phyloP scores from a whole-genome alignment of 2,797 vertebrate genomes.

The Acanthornis magna region DNA sequence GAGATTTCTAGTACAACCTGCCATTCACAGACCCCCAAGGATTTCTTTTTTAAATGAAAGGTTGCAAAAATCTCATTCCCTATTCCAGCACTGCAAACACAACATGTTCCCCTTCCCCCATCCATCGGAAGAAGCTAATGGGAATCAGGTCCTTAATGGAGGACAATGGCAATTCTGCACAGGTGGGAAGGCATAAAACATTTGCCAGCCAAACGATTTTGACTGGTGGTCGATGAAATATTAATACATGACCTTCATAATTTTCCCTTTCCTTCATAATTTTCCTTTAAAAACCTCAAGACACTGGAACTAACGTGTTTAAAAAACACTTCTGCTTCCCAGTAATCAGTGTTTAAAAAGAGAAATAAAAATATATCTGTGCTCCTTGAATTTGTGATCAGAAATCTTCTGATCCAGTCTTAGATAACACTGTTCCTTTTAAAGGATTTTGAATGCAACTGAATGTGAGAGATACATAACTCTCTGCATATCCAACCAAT shows the following conservation, averaged over 20 bases:
- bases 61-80: constrained; percentile 36
- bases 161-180: background rate
- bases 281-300: constrained; percentile 23
- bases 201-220: background rate
- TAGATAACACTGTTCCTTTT: background rate
- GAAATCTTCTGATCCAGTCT: background rate
- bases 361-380: background rate
- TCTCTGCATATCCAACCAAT: background rate
- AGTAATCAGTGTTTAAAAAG: background rate
- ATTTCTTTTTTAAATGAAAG: constrained; percentile 40
- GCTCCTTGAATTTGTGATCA: background rate
- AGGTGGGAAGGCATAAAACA: constrained; percentile 15
- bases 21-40: constrained; percentile 45
- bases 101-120: constrained; percentile 7
- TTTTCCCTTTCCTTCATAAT: constrained; percentile 21
- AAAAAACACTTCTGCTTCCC: background rate
- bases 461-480: background rate
- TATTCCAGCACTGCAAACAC: background rate
- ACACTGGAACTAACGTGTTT: background rate
- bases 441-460: background rate
- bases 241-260: constrained; percentile 29
- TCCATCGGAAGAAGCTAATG: background rate
- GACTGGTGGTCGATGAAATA: constrained; percentile 22
- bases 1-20: constrained; percentile 10
- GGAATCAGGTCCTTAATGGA: constrained; percentile 30